These are phyloP conservation scores for Nothocercus julius DNA, from an alignment of 2,113 vertebrate species.

Conservation along the genomic window DNA sequence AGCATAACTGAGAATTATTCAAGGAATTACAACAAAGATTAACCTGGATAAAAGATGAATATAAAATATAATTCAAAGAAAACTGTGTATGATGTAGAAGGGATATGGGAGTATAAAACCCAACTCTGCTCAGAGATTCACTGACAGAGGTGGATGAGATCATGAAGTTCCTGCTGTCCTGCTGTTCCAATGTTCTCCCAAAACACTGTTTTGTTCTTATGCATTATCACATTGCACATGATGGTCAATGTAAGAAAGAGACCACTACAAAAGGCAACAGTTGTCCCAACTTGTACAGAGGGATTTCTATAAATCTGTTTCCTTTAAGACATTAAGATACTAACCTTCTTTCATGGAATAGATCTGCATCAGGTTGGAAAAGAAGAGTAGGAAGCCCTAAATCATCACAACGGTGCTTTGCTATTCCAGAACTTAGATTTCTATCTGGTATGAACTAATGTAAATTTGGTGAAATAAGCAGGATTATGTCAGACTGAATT, in stretches of 20 bases:
- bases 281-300: background rate
- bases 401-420: background rate
- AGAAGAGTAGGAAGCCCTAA: background rate
- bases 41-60: background rate
- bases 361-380: background rate
- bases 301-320: background rate
- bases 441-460: background rate
- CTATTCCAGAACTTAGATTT: background rate
- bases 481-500: background rate
- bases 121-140: background rate
- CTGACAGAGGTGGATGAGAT: background rate
- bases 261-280: background rate
- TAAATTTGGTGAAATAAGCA: background rate
- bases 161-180: too few species aligned
- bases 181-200: background rate
- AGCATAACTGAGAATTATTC: background rate
- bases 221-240: background rate
- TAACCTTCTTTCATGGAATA: background rate
- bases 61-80: background rate
- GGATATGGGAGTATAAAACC: background rate
- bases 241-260: background rate
- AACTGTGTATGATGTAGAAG: background rate
- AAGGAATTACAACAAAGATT: background rate
- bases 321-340: background rate
- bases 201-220: constrained; percentile 15